A percentile compares a stretch with the other conserved stretches of the same genome.
These are phyloP conservation scores for Microvelia longipes DNA, from an alignment of 1,140 invertebrate genomes.

Conservation along the genomic window DNA sequence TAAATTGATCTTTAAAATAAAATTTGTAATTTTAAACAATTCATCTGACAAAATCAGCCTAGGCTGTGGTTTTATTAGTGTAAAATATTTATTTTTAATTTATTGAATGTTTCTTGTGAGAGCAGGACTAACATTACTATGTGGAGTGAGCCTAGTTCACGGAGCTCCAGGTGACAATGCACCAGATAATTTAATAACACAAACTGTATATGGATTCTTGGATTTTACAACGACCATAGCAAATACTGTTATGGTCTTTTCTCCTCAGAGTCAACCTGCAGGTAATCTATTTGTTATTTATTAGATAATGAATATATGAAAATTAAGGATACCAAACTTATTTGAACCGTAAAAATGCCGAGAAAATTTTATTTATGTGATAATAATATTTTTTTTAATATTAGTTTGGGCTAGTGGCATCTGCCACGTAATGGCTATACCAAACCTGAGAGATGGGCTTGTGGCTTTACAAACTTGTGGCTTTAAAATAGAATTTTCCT, in stretches of 20 bases:
- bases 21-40: too few species aligned
- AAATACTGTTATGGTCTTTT: slow-evolving; percentile 79
- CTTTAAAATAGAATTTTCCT: too few species aligned
- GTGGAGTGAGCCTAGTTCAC: too few species aligned
- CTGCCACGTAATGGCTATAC: too few species aligned
- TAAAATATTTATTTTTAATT: too few species aligned
- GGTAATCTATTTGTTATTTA: slow-evolving; percentile 2
- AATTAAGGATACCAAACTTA: background rate
- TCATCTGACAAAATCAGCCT: too few species aligned
- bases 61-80: too few species aligned
- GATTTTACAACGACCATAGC: slow-evolving; percentile 79
- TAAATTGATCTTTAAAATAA: too few species aligned
- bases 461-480: background rate
- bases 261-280: slow-evolving; percentile 52
- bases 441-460: too few species aligned
- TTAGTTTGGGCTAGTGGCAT: too few species aligned
- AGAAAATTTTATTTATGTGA: background rate
- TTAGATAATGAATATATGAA: background rate
- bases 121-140: too few species aligned
- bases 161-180: slow-evolving; percentile 12
- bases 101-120: too few species aligned
- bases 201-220: slow-evolving; percentile 77
- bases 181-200: slow-evolving; percentile 33
- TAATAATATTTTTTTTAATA: slow-evolving; percentile 6
- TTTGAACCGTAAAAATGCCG: background rate